Evolutionary conservation across 2,113 vertebrate genomes (phyloP).

Genomic region (Saiga tatarica): DNA sequence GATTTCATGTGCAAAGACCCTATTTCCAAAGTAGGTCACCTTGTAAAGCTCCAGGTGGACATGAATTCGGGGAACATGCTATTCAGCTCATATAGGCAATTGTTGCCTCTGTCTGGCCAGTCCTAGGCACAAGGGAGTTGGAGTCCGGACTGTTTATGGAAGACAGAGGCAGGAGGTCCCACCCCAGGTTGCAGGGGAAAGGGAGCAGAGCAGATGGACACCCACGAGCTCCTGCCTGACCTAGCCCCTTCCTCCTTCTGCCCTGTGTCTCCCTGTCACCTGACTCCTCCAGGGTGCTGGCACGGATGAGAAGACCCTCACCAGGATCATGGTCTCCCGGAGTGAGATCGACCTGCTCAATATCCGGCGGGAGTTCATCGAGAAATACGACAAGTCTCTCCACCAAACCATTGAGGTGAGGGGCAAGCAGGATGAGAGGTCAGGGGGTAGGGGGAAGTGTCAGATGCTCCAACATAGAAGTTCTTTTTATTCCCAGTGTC

Average conservation of each 20-base stretch:
- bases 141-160: neutral
- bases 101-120: neutral
- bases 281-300: slow-evolving; percentile 88
- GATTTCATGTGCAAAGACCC: neutral
- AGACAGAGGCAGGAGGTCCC: neutral
- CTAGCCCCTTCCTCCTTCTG: neutral
- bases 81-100: accelerated
- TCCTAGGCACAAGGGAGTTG: neutral
- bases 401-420: slow-evolving; percentile 95
- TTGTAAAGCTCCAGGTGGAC: neutral
- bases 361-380: slow-evolving; percentile 93
- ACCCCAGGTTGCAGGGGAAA: neutral
- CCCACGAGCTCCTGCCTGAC: neutral
- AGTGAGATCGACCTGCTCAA: slow-evolving; percentile 93
- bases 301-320: slow-evolving; percentile 94
- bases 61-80: neutral
- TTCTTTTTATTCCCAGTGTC: neutral
- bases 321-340: slow-evolving; percentile 95
- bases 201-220: neutral
- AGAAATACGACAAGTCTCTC: slow-evolving; percentile 90
- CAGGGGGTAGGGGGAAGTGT: neutral
- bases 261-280: neutral
- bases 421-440: neutral
- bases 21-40: neutral
- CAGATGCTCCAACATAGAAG: neutral